Evolutionary conservation across 2,888 invertebrate genomes (phyloP).

Genomic region (Pachycephus smyrnensis): DNA sequence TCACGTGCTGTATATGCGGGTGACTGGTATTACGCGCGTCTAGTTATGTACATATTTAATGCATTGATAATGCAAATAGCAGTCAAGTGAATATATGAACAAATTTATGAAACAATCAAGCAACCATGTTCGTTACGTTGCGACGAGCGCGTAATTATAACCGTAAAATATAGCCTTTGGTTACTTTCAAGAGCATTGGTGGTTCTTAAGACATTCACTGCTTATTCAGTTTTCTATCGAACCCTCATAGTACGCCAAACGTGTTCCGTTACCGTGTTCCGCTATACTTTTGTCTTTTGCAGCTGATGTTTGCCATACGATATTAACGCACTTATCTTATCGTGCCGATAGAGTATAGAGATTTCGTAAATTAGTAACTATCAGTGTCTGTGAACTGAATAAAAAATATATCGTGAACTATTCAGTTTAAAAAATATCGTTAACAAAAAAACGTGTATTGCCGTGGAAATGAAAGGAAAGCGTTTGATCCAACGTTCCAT

Average conservation of each 20-base stretch:
- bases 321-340: background rate
- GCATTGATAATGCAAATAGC: background rate
- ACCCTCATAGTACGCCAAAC: background rate
- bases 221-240: background rate
- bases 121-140: background rate
- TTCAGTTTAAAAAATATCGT: background rate
- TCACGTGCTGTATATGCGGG: background rate
- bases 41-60: background rate
- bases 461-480: background rate
- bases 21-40: background rate
- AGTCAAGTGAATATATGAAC: background rate
- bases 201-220: background rate
- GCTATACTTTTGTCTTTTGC: background rate
- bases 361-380: background rate
- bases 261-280: background rate
- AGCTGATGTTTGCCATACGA: background rate
- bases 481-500: background rate
- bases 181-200: background rate
- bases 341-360: background rate
- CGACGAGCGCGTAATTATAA: background rate
- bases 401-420: background rate
- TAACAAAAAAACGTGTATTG: background rate
- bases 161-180: background rate
- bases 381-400: background rate
- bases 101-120: background rate